Conservation (phyloP, 2,797 vertebrate species). For the Todus mexicanus region DNA sequence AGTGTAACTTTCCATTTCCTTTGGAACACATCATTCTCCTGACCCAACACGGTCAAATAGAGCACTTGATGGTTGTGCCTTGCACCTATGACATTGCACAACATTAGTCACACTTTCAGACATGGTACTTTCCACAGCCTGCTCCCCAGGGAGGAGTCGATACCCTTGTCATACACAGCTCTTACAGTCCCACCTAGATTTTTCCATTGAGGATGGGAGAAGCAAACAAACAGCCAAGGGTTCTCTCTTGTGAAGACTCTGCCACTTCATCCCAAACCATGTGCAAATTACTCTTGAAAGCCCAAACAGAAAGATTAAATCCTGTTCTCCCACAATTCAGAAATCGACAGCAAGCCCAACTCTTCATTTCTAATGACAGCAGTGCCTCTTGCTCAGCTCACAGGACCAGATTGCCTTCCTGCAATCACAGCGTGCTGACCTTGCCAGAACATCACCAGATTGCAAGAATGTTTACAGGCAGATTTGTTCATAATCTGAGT, state of each 20-base stretch:
- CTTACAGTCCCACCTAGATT: neutral
- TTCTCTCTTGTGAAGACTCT: neutral
- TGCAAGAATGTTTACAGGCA: slow-evolving; percentile 8
- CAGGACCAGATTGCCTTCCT: neutral
- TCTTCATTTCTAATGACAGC: neutral
- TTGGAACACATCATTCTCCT: neutral
- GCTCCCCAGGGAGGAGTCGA: neutral
- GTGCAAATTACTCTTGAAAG: neutral
- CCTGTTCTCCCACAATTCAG: neutral
- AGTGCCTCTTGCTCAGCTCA: neutral
- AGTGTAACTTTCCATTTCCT: neutral
- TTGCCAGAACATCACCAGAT: neutral
- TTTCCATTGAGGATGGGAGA: neutral
- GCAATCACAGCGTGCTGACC: neutral
- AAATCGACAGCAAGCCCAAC: neutral
- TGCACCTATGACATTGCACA: too few relatives aligned
- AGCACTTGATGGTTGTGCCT: rapidly evolving
- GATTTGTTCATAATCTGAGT: neutral
- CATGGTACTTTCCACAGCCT: neutral
- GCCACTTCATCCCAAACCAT: neutral
- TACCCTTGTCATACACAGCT: neutral
- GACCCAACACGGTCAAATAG: neutral
- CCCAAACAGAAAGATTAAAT: neutral
- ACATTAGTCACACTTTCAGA: neutral
- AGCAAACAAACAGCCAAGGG: neutral